phyloP scores from a whole-genome alignment of 2,113 vertebrate genomes.

The Leptobrachium ailaonicum region DNA sequence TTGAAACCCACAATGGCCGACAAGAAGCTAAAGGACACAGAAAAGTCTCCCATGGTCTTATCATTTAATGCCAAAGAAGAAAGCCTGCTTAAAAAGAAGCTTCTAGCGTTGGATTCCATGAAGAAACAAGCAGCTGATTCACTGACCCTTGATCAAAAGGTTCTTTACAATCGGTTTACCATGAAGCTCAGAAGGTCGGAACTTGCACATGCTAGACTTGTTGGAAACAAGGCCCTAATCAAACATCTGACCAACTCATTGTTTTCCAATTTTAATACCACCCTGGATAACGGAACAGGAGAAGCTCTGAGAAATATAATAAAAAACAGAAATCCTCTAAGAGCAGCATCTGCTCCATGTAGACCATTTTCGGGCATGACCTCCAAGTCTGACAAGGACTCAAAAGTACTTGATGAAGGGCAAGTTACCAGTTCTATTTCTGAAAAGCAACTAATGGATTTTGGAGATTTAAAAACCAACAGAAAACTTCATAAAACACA shows the following conservation, averaged over 20 bases:
- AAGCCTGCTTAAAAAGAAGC: constrained; percentile 47
- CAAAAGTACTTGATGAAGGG: neutral
- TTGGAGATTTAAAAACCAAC: neutral
- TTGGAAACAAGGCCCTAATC: constrained; percentile 24
- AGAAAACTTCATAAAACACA: neutral
- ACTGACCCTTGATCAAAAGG: constrained; percentile 44
- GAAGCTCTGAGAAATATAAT: constrained; percentile 26
- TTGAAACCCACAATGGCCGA: neutral
- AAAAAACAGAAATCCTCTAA: neutral
- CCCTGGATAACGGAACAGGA: neutral
- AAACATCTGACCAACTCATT: constrained; percentile 5
- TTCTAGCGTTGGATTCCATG: constrained; percentile 31
- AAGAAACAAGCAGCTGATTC: constrained; percentile 51
- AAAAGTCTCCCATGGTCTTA: constrained; percentile 45
- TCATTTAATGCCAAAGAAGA: constrained; percentile 52
- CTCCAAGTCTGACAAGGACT: neutral
- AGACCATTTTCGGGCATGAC: neutral
- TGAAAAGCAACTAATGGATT: too few species aligned
- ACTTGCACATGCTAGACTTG: constrained; percentile 12
- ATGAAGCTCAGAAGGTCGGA: constrained; percentile 49
- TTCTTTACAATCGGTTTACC: constrained; percentile 50
- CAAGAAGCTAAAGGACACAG: neutral
- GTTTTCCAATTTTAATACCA: constrained; percentile 5
- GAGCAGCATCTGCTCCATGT: neutral
- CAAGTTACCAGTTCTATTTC: neutral